These are phyloP conservation scores for Eupleurogrammus muticus DNA, from an alignment of 2,797 vertebrate genomes.

Conservation along the genomic window DNA sequence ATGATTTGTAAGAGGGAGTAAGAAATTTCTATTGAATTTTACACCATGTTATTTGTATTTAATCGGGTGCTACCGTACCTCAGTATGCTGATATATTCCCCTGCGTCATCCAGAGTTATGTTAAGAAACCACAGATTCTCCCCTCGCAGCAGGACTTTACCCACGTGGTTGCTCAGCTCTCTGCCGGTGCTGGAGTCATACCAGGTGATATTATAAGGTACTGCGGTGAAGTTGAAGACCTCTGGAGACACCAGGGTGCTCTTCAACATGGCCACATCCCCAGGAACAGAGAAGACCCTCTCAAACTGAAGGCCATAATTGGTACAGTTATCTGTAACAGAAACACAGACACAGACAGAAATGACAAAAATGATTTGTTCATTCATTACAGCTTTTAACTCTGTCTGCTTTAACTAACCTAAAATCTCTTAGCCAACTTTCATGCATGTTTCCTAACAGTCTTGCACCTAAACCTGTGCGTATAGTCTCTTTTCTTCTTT, in stretches of 20 bases:
- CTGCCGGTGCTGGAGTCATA: slow-evolving; percentile 39
- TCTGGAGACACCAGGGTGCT: slow-evolving; percentile 58
- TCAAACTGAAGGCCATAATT: slow-evolving; percentile 51
- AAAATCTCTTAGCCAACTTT: background rate
- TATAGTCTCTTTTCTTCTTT: too few species aligned
- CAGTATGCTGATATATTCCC: slow-evolving; percentile 68
- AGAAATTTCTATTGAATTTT: background rate
- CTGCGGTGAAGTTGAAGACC: slow-evolving; percentile 37
- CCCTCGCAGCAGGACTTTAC: slow-evolving; percentile 41
- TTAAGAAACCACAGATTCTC: slow-evolving; percentile 75
- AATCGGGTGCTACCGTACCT: slow-evolving; percentile 56
- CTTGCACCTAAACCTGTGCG: too few species aligned
- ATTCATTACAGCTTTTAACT: too few species aligned
- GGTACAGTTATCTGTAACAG: slow-evolving; percentile 68
- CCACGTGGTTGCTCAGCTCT: slow-evolving; percentile 45
- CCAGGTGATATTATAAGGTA: slow-evolving; percentile 75
- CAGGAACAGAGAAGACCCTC: slow-evolving; percentile 68
- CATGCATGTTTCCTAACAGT: too few species aligned
- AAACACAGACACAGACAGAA: too few species aligned
- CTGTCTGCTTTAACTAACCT: background rate
- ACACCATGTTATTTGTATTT: background rate
- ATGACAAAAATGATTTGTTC: too few species aligned
- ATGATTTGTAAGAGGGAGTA: too few species aligned
- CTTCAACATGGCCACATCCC: slow-evolving; percentile 72
- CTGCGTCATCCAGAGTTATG: slow-evolving; percentile 42